phyloP scores from a whole-genome alignment of 2,797 vertebrate species.

The Simalia tracyae region DNA sequence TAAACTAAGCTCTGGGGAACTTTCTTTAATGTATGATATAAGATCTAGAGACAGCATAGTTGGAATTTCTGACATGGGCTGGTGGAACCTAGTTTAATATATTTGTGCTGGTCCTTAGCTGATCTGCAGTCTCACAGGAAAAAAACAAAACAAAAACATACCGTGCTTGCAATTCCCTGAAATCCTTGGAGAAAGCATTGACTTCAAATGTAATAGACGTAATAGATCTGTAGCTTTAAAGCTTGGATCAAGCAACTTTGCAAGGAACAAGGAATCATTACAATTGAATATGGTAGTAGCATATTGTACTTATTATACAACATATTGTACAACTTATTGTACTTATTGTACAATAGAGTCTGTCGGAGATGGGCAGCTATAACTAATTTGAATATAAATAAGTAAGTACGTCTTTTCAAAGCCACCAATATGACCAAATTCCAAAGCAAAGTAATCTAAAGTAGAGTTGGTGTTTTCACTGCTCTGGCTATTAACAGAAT shows the following conservation, averaged over 20 bases:
- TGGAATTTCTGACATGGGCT: background rate
- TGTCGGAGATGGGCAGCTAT: no score
- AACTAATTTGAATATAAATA: background rate
- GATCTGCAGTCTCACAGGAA: background rate
- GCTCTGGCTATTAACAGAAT: background rate
- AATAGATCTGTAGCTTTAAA: background rate
- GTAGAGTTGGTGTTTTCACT: background rate
- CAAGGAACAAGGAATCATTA: background rate
- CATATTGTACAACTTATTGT: no score
- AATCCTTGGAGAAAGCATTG: background rate
- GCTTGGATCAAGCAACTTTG: background rate
- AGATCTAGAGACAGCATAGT: background rate
- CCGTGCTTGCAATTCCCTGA: background rate
- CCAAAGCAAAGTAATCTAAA: background rate
- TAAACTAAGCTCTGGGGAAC: background rate
- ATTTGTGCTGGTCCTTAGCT: background rate
- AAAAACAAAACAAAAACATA: background rate
- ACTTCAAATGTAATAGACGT: no score
- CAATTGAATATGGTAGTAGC: background rate
- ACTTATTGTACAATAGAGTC: no score
- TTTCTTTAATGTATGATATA: background rate
- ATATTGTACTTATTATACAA: background rate
- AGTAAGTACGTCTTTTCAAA: background rate
- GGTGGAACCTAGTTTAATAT: background rate
- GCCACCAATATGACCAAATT: background rate